These are phyloP conservation scores for Phymastichus coffea DNA, from an alignment of 1,140 invertebrate species.

Conservation along the genomic window DNA sequence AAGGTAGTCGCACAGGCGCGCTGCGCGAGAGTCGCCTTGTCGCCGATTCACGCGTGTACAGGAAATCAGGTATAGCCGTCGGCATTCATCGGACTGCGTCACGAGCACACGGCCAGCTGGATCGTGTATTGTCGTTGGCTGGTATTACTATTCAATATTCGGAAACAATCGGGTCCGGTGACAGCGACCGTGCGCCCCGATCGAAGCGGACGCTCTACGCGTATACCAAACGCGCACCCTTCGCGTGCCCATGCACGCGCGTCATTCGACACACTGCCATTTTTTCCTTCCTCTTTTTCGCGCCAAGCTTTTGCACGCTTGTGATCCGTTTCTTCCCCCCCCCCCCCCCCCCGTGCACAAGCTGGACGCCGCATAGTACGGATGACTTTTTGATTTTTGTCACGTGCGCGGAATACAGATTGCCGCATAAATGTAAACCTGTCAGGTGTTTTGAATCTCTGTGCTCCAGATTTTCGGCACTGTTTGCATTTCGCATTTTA, in stretches of 20 bases:
- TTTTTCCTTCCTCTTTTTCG: neutral
- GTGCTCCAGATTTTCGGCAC: neutral
- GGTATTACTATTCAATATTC: conserved; percentile 38
- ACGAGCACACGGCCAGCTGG: conserved; percentile 34
- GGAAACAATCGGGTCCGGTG: conserved; percentile 26
- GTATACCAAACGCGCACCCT: too few species aligned
- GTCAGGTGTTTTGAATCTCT: conserved; percentile 2
- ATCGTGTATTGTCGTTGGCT: too few species aligned
- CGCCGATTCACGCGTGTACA: conserved; percentile 18
- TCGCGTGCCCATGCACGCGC: too few species aligned
- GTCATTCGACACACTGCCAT: too few species aligned
- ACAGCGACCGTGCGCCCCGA: neutral
- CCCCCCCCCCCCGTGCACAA: too few species aligned
- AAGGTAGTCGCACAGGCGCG: conserved; percentile 3
- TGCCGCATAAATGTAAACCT: conserved; percentile 10
- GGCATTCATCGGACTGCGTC: conserved; percentile 28
- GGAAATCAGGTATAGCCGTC: neutral
- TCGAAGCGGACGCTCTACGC: neutral
- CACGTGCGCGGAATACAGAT: neutral
- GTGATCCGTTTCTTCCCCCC: neutral
- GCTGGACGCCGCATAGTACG: too few species aligned
- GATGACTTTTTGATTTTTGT: conserved; percentile 18
- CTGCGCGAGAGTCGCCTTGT: conserved; percentile 12
- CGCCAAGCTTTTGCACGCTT: neutral
- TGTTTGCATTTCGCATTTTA: too few species aligned